Base-by-base conservation (phyloP, 2,113 vertebrate species). In the Leuciscus idus region DNA sequence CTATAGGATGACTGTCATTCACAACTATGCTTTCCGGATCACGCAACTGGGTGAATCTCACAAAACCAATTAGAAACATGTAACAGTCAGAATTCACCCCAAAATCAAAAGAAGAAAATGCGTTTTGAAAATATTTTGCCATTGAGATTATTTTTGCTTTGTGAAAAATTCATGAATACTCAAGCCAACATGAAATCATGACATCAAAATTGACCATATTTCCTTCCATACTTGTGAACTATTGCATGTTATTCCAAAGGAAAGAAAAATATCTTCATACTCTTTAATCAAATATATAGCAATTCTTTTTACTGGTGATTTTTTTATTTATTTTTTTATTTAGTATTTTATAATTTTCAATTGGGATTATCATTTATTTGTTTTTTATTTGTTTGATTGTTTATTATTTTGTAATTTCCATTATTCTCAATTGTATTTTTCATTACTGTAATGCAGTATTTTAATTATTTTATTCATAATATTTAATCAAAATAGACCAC, bases 1-100 rank as follows among this genome's bases (percentile, higher is more conserved):
- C 74, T 82, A 82, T 75, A 36, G 70, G 73, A 70, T 85, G 75
- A 87, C 80, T 80, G 50, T 21, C 50, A 17, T 21, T 85, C 43
- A 76, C 21, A 46, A 17, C n/a, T 64, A 76, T 73, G 10, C 36
- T 73, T 73, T 73, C 33, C 8, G 9, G 36, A 73, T 43, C 70
- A 73, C 36, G 21, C 36, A 73, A 43, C 21, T 73, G 70, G 10
- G 36, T 43, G 4, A 72, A 43, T 23, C 68, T 72, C 36, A 43
- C 9, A 2, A 73, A 43, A 43, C 70, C 36, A 43, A 9, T n/a
- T n/a, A 23, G 36, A 72, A 72, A 43, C 68, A 72, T 13, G n/a
- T 26, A 4, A n/a, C 23, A 26, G 19, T 43, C 36, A 43, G 11
- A 11, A n/a, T 11, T 77, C 48, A 55, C 48, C 26, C 48, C 48